These are phyloP conservation scores for Manduca sexta DNA, from an alignment of 1,140 invertebrate species.

Conservation along the genomic window DNA sequence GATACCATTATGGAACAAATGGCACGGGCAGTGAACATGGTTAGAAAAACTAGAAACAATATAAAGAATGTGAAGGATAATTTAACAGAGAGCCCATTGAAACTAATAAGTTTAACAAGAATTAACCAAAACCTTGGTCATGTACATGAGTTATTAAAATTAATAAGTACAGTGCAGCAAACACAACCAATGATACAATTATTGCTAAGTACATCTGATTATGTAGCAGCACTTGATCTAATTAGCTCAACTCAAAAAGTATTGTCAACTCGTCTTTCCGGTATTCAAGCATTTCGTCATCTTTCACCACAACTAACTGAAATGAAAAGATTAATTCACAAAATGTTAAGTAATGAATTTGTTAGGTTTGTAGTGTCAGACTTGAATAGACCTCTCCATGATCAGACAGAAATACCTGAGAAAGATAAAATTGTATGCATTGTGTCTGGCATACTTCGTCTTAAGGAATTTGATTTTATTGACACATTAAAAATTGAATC, in stretches of 20 bases:
- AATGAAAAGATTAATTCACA: slow-evolving; percentile 96
- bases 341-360: slow-evolving; percentile 97
- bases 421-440: slow-evolving; percentile 91
- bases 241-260: slow-evolving; percentile 98
- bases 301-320: slow-evolving; percentile 96
- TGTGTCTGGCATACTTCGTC: slow-evolving; percentile 89
- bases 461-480: slow-evolving; percentile 91
- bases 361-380: slow-evolving; percentile 92
- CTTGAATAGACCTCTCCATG: slow-evolving; percentile 87
- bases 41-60: slow-evolving; percentile 82
- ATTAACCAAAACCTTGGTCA: slow-evolving; percentile 77
- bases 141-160: slow-evolving; percentile 85
- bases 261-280: slow-evolving; percentile 89
- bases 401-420: slow-evolving; percentile 78
- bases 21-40: slow-evolving; percentile 85
- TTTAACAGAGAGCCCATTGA: slow-evolving; percentile 86
- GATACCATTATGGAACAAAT: slow-evolving; percentile 94
- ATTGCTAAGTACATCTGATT: slow-evolving; percentile 95
- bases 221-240: slow-evolving; percentile 96
- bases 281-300: slow-evolving; percentile 95
- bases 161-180: slow-evolving; percentile 97
- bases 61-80: slow-evolving; percentile 83
- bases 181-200: slow-evolving; percentile 98
- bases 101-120: slow-evolving; percentile 81
- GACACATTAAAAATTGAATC: slow-evolving; percentile 93